Evolutionary conservation across 2,797 vertebrate species (phyloP), one percentile per base, ranked within the genome.

Genomic region (Gallinago nigripennis): DNA sequence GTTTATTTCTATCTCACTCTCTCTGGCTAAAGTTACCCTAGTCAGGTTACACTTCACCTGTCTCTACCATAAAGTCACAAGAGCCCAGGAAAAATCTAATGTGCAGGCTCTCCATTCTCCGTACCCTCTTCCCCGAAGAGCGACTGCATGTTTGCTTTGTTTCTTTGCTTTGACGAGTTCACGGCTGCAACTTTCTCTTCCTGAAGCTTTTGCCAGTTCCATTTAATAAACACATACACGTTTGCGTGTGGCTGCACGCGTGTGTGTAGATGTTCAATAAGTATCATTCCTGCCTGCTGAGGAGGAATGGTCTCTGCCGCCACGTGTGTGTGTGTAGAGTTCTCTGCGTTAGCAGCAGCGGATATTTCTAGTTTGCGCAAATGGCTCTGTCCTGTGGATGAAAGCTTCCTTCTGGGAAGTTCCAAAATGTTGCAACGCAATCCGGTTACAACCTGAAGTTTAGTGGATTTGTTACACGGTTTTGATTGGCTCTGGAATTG

Each of bases 1-100:
- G 92, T 95, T 97, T 97, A 95, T 96, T 97, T 96, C 94, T 94
- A 89, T 93, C 87, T 91, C 73, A 31, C 75, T 96, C 75, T 68
- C 82, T 82, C 88, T 88, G 88, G 82, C 84, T 95, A 56, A 73
- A 87, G 82, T 96, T 96, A 89, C 90, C 46, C 53, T 70, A 6
- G 45, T 96, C 86, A 90, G 72, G 72, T 96, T 97, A 96, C 92
- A 57, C 27, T 95, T 96, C 94, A 96, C 94, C 95, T 96, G 92
- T 92, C 85, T 88, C 69, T 68, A n/a, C 61, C 81, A 43, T 50
- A n/a, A 86, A 95, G 84, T 86, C 90, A 56, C 61, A 77, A 80
- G 86, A 71, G 54, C 72, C 50, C 57, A 75, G 51, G 77, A 80
- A 95, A 81, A 71, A 77, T 16, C 78, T 76, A 23, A 64, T 28